Evolutionary conservation across 2,113 vertebrate genomes (phyloP).

Genomic region (Loxodonta africana): DNA sequence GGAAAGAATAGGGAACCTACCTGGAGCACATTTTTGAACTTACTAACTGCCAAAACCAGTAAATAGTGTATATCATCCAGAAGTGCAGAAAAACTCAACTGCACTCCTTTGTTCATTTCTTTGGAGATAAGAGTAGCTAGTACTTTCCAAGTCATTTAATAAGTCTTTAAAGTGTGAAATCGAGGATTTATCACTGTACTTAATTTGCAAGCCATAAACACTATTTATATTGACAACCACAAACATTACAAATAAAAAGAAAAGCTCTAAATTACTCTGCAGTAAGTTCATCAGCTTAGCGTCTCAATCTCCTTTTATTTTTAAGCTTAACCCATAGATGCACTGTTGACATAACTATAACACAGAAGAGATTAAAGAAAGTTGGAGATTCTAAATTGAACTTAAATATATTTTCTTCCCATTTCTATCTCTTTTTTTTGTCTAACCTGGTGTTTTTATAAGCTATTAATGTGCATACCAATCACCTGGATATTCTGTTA

Average conservation of each 20-base stretch:
- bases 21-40: not conserved
- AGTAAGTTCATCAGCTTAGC: not conserved
- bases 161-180: slow-evolving; percentile 71
- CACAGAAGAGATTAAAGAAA: not conserved
- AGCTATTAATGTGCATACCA: not conserved
- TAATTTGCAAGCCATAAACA: slow-evolving; percentile 73
- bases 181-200: slow-evolving; percentile 70
- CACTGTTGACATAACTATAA: not conserved
- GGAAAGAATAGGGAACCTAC: not conserved
- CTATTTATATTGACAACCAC: slow-evolving; percentile 67
- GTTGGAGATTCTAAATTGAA: not conserved
- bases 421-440: not conserved
- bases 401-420: not conserved
- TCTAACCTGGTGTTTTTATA: not conserved
- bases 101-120: slow-evolving; percentile 64
- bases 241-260: slow-evolving; percentile 7
- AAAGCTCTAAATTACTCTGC: not conserved
- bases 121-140: slow-evolving; percentile 58
- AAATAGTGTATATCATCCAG: not conserved
- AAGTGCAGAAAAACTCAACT: not conserved
- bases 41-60: not conserved
- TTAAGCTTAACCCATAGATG: not conserved
- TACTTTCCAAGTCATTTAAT: slow-evolving; percentile 73
- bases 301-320: slow-evolving; percentile 32
- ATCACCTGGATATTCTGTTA: not conserved